Evolutionary conservation across 2,888 invertebrate species (phyloP).

Genomic region (Dasypolia templi): DNA sequence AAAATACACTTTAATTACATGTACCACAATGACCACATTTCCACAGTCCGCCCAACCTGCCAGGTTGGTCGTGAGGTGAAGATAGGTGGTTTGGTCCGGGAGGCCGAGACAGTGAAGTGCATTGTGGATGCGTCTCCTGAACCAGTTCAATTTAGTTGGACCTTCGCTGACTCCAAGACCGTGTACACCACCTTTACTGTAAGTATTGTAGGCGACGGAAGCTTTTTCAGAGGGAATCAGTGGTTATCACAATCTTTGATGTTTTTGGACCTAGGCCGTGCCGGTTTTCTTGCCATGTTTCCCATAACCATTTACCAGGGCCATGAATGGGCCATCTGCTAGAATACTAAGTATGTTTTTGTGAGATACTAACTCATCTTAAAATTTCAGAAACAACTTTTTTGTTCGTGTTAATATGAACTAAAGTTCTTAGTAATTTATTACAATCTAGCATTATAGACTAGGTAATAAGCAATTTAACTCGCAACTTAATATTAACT

Average conservation of each 20-base stretch:
- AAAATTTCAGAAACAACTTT: neutral
- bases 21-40: neutral
- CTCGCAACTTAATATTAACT: no score
- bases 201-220: conserved; percentile 22
- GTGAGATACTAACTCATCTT: neutral
- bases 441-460: no score
- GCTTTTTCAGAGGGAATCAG: neutral
- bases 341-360: neutral
- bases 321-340: neutral
- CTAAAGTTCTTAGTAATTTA: no score
- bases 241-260: neutral
- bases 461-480: no score
- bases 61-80: conserved; percentile 71
- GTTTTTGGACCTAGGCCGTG: neutral
- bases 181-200: conserved; percentile 80
- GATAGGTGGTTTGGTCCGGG: conserved; percentile 73
- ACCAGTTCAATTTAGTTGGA: conserved; percentile 83
- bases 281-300: no score
- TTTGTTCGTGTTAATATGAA: no score
- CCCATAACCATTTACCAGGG: neutral
- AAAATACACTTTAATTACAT: neutral
- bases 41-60: conserved; percentile 80
- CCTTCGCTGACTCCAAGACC: conserved; percentile 79
- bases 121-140: conserved; percentile 80
- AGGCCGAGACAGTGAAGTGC: conserved; percentile 79